Conservation (phyloP, 2,888 invertebrate species). For the Callosobruchus maculatus region DNA sequence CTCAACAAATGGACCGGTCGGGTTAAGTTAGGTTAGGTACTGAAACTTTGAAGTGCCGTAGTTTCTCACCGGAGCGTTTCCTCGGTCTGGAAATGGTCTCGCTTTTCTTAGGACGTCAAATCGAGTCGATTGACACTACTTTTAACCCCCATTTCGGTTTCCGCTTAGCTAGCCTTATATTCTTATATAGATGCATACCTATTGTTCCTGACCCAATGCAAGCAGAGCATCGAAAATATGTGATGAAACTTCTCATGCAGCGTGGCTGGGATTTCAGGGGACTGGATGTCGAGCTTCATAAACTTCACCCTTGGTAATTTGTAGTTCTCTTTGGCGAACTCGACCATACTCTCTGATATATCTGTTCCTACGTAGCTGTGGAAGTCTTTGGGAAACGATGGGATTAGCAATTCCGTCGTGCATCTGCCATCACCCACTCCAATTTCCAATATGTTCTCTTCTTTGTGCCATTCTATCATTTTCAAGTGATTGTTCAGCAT, state of each 20-base stretch:
- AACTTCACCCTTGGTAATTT: constrained; percentile 4
- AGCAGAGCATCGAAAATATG: constrained; percentile 11
- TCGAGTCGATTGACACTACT: too few relatives aligned
- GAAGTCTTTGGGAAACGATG: constrained; percentile 9
- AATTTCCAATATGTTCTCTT: constrained; percentile 60
- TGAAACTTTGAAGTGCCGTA: too few relatives aligned
- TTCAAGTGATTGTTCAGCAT: constrained; percentile 62
- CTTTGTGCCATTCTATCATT: constrained; percentile 35
- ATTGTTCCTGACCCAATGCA: constrained; percentile 15
- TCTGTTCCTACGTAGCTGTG: constrained; percentile 14
- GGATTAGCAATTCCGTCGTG: constrained; percentile 39
- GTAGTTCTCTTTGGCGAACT: constrained; percentile 1
- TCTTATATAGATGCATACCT: constrained; percentile 12
- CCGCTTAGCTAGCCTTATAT: too few relatives aligned
- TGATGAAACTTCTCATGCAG: constrained; percentile 11
- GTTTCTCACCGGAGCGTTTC: too few relatives aligned
- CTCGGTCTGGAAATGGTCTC: too few relatives aligned
- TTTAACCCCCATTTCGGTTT: too few relatives aligned
- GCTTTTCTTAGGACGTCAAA: too few relatives aligned
- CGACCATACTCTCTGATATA: constrained; percentile 10
- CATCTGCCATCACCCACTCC: constrained; percentile 75
- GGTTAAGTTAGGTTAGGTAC: too few relatives aligned
- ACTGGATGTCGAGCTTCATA: constrained; percentile 9
- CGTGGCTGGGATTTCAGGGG: background rate
- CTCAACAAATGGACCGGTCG: too few relatives aligned